Conservation (phyloP, 2,113 vertebrate genomes). For the Notothenia rossii region DNA sequence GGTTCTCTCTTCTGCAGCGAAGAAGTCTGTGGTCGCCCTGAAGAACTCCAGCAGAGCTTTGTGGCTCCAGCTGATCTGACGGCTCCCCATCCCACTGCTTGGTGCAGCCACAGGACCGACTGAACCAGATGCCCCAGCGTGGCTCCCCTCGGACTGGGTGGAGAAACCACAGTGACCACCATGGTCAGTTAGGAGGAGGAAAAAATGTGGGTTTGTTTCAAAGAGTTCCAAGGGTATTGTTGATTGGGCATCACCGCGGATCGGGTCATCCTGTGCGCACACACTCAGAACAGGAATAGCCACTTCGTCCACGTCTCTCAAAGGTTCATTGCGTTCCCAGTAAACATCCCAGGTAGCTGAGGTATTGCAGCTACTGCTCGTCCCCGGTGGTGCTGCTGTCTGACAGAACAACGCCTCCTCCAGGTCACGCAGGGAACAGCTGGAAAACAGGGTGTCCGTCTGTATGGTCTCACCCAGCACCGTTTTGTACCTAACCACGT, state of each 20-base stretch:
- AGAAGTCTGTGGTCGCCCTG: conserved; percentile 86
- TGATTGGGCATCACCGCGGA: conserved; percentile 79
- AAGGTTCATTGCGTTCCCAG: conserved; percentile 88
- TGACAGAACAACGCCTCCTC: conserved; percentile 87
- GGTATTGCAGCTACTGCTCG: conserved; percentile 23
- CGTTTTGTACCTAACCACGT: conserved; percentile 81
- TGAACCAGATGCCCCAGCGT: conserved; percentile 18
- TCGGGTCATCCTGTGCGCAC: conserved; percentile 85
- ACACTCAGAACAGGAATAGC: conserved; percentile 86
- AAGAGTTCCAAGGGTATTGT: conserved; percentile 87
- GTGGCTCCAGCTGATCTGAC: conserved; percentile 83
- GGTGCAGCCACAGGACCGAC: not conserved
- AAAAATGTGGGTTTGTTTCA: conserved; percentile 88
- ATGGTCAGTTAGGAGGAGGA: conserved; percentile 82
- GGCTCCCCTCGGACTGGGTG: conserved; percentile 53
- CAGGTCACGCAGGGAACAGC: conserved; percentile 79
- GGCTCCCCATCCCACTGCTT: conserved; percentile 15
- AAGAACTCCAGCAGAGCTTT: conserved; percentile 86
- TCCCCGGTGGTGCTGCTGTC: conserved; percentile 21
- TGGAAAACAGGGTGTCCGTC: conserved; percentile 82
- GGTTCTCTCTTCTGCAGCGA: conserved; percentile 83
- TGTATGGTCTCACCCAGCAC: conserved; percentile 80
- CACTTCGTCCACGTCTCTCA: conserved; percentile 88
- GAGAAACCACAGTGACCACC: conserved; percentile 88
- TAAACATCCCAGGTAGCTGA: conserved; percentile 82